Base-by-base conservation (phyloP, 1,140 invertebrate genomes). In the Penaeus japonicus region DNA sequence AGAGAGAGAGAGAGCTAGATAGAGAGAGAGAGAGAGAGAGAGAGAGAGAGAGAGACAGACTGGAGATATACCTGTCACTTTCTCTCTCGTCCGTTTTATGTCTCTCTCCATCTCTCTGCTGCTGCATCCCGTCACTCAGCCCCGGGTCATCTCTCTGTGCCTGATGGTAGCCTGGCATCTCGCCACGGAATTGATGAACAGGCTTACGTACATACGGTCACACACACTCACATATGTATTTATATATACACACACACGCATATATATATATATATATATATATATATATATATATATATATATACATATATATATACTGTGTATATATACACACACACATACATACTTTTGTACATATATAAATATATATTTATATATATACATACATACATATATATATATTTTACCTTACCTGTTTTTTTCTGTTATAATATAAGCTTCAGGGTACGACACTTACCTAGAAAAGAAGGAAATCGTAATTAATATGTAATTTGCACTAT, bases 251-350 rank as follows among this genome's bases (percentile, higher is more conserved):
- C 18, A 2, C 15, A 2, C 30, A 70, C 32, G 27, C 3, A 2
- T 65, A 65, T 65, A 65, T 65, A 65, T 65, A 65, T 65, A 65
- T 65, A 65, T 65, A 65, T 65, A 65, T 65, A 65, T 65, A 65
- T 65, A 65, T 65, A 65, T 65, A 65, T 65, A 15, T 65, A 65
- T 65, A 65, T 65, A 15, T 65, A 65, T 65, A 15, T 65, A 15
- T 65, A 65, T 65, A 65, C 30, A 65, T 20, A 4, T n/a, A 73
- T 73, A 30, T 27, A 73, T 73, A 1, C 0, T 73, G 32, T 27
- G 20, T 73, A 73, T 73, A 73, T n/a, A 73, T 24, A 4, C n/a
- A 30, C 27, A 27, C n/a, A 73, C 27, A 73, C 10, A 65, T 65
- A 65, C 17, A 65, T 65, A 65, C 17, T n/a, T 65, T 17, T 17